Evolutionary conservation across 2,797 vertebrate genomes (phyloP).

Genomic region (Tympanoctomys barrerae): DNA sequence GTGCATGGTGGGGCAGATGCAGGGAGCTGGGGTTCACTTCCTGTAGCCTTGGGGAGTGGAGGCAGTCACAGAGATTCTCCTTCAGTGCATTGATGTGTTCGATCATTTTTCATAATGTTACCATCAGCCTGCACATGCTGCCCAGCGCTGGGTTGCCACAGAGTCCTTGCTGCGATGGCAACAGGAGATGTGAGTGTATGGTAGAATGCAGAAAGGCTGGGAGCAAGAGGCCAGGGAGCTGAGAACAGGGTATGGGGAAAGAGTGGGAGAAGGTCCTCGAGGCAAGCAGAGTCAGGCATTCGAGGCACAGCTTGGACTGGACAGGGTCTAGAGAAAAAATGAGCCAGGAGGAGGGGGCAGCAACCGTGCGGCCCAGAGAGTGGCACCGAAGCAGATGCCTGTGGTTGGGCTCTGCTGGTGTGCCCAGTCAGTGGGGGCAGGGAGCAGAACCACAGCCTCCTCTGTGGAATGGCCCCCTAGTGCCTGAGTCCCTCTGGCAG

Average conservation of each 20-base stretch:
- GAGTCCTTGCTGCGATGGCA: background rate
- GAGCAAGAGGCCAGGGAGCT: background rate
- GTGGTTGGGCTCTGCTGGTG: background rate
- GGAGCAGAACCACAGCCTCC: background rate
- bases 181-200: background rate
- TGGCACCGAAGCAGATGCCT: background rate
- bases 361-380: background rate
- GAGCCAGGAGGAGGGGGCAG: background rate
- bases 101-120: background rate
- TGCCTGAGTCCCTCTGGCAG: background rate
- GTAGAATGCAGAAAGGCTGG: background rate
- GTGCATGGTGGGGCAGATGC: rapidly evolving
- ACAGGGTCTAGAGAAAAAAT: background rate
- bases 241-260: too few relatives aligned
- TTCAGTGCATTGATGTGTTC: background rate
- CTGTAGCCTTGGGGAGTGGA: background rate
- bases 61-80: background rate
- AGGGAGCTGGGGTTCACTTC: background rate
- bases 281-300: background rate
- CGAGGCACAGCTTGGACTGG: background rate
- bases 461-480: background rate
- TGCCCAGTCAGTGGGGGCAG: background rate
- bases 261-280: background rate
- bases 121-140: background rate
- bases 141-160: background rate